A percentile compares a stretch with the other conserved stretches of the same genome.
Conservation (phyloP, 2,113 vertebrate genomes). For the Labeo catla region DNA sequence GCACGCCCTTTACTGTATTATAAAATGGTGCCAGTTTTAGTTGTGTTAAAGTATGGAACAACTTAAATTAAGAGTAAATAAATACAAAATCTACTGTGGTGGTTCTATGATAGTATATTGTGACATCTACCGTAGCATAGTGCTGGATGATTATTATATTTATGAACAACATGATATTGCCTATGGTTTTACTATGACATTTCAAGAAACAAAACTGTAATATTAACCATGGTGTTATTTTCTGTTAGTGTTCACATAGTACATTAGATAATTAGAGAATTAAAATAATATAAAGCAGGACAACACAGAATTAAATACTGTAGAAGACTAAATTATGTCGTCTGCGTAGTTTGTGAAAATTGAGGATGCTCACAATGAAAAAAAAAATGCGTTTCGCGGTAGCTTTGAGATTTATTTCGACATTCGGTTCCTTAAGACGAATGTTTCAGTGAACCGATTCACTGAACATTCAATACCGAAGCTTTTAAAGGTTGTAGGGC, state of each 20-base stretch:
- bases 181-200: neutral
- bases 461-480: neutral
- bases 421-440: neutral
- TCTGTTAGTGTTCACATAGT: neutral
- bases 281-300: neutral
- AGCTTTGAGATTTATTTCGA: neutral
- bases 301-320: neutral
- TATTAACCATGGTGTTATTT: neutral
- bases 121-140: neutral
- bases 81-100: neutral
- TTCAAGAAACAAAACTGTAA: neutral
- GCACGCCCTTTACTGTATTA: neutral
- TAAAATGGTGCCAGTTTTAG: neutral
- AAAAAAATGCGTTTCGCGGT: neutral
- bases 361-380: neutral
- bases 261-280: too few species aligned
- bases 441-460: neutral
- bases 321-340: neutral
- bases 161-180: neutral
- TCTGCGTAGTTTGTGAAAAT: neutral
- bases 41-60: neutral
- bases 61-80: neutral
- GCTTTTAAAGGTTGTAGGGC: neutral
- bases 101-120: neutral
- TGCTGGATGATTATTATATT: neutral